Evolutionary conservation across 1,140 invertebrate species (phyloP).

Genomic region (Anastrepha ludens): DNA sequence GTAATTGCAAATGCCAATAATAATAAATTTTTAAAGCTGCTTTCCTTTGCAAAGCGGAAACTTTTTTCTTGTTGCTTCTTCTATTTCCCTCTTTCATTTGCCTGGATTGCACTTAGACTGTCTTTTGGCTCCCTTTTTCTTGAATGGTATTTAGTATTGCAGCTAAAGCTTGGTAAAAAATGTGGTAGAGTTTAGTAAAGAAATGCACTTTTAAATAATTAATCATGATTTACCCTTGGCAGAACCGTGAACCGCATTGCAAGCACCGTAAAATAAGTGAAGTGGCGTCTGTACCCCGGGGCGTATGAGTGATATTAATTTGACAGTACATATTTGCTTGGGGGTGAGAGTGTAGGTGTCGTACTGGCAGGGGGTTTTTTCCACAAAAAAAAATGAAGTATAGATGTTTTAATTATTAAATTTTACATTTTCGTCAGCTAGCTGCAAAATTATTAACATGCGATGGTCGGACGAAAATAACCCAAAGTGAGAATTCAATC

Average conservation of each 20-base stretch:
- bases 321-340: neutral
- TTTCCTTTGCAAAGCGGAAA: neutral
- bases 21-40: slow-evolving; percentile 33
- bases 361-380: too few relatives aligned
- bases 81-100: neutral
- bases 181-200: slow-evolving; percentile 15
- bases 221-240: slow-evolving; percentile 29
- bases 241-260: neutral
- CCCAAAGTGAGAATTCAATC: too few relatives aligned
- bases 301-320: slow-evolving; percentile 31
- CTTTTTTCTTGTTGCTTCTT: neutral
- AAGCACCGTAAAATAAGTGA: neutral
- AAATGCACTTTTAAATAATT: slow-evolving; percentile 43
- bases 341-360: neutral
- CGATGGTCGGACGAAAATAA: too few relatives aligned
- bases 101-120: neutral
- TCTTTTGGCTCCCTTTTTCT: neutral
- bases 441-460: too few relatives aligned
- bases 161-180: neutral
- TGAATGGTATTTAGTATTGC: neutral
- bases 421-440: too few relatives aligned
- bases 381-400: neutral
- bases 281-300: neutral
- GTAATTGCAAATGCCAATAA: slow-evolving; percentile 46
- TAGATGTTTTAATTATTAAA: neutral